A percentile compares a stretch with the other conserved stretches of the same genome.
Evolutionary conservation across 2,888 invertebrate species (phyloP).

Genomic region (Heliconius ethilla): DNA sequence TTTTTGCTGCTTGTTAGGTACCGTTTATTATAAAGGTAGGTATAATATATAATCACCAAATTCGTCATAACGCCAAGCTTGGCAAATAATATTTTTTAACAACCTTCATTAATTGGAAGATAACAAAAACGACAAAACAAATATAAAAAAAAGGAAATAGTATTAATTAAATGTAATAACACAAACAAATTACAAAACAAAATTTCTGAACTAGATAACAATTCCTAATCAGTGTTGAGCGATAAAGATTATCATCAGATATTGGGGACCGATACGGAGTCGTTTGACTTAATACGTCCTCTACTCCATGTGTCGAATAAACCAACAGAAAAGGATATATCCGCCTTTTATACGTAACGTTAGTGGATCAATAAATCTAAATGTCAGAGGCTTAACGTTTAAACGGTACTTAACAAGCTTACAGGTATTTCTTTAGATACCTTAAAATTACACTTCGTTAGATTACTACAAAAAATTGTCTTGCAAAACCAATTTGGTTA

Average conservation of each 20-base stretch:
- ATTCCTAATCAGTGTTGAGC: conserved; percentile 18
- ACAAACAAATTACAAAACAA: not conserved
- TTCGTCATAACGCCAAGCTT: not conserved
- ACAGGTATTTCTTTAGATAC: not conserved
- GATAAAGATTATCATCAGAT: conserved; percentile 24
- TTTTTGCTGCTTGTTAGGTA: not conserved
- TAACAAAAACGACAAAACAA: not conserved
- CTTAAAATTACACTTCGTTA: not conserved
- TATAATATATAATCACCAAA: not conserved
- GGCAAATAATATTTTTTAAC: not conserved
- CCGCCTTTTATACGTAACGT: conserved; percentile 1
- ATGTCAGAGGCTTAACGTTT: conserved; percentile 9
- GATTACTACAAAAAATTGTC: not conserved
- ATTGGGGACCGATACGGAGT: conserved; percentile 11
- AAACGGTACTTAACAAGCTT: conserved; percentile 8
- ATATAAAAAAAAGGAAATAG: too few relatives aligned
- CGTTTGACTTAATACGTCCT: conserved; percentile 29
- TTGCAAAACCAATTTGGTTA: not conserved
- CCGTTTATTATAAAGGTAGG: not conserved
- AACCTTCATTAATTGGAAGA: not conserved
- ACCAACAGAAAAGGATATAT: conserved; percentile 11
- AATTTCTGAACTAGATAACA: not conserved
- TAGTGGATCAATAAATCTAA: conserved; percentile 11
- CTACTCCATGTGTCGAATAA: conserved; percentile 21
- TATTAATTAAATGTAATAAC: not conserved